Conservation (phyloP, 1,140 invertebrate genomes). For the Drosophila arawakana region DNA sequence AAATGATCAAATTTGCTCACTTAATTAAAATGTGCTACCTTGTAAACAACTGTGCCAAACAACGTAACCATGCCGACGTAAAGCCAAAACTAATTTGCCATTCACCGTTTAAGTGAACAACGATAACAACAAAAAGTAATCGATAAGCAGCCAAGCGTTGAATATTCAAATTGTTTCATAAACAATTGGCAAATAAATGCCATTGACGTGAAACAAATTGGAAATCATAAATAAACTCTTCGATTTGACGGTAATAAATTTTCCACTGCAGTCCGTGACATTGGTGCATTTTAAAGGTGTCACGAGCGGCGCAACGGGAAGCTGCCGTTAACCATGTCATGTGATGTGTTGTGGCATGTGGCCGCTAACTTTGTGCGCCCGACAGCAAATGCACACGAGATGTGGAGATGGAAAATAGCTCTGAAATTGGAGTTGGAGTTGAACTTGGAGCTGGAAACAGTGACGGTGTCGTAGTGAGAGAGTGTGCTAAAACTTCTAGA, state of each 20-base stretch:
- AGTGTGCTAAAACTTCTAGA: conserved; percentile 19
- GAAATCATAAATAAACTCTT: too few relatives aligned
- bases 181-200: too few relatives aligned
- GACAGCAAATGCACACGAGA: conserved; percentile 7
- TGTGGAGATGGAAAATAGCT: background rate
- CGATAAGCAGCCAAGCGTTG: too few relatives aligned
- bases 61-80: too few relatives aligned
- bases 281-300: conserved; percentile 24
- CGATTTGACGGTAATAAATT: background rate
- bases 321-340: conserved; percentile 10
- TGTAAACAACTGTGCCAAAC: too few relatives aligned
- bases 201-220: too few relatives aligned
- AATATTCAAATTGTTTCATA: too few relatives aligned
- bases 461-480: background rate
- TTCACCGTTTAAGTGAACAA: too few relatives aligned
- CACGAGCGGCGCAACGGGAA: background rate
- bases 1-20: too few relatives aligned
- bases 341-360: conserved; percentile 17
- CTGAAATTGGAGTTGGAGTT: background rate
- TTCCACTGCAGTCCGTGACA: conserved; percentile 2
- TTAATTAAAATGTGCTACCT: too few relatives aligned
- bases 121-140: too few relatives aligned
- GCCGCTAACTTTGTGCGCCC: conserved; percentile 23
- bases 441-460: background rate
- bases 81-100: too few relatives aligned